Conservation (phyloP, 2,113 vertebrate genomes). For the Zingel zingel region DNA sequence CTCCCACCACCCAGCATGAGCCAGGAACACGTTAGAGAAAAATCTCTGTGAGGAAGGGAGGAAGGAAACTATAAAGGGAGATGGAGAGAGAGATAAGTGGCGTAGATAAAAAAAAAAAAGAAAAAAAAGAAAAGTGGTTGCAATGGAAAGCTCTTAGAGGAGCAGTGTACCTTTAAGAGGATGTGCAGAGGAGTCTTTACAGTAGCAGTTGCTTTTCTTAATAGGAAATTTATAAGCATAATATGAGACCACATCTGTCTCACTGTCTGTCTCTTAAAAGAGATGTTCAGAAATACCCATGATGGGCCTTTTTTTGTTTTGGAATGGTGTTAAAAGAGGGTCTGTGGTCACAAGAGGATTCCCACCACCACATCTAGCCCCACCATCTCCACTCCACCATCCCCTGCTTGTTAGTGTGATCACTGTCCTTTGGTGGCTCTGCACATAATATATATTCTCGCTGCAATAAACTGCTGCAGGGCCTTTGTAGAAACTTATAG, state of each 20-base stretch:
- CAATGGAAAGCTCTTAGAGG: slow-evolving; percentile 55
- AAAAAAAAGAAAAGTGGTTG: slow-evolving; percentile 34
- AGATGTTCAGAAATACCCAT: slow-evolving; percentile 30
- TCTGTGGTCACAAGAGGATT: slow-evolving; percentile 49
- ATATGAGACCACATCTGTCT: slow-evolving; percentile 23
- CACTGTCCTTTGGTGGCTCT: slow-evolving; percentile 62
- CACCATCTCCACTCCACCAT: slow-evolving; percentile 36
- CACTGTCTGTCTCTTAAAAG: slow-evolving; percentile 27
- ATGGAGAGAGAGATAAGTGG: slow-evolving; percentile 55
- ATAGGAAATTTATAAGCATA: slow-evolving; percentile 18
- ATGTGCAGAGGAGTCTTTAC: slow-evolving; percentile 30
- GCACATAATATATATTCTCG: slow-evolving; percentile 68
- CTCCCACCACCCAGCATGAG: slow-evolving; percentile 45
- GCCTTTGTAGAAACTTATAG: slow-evolving; percentile 61
- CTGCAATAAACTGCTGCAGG: slow-evolving; percentile 78
- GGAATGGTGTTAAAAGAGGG: slow-evolving; percentile 49
- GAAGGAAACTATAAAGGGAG: slow-evolving; percentile 14
- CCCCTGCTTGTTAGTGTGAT: slow-evolving; percentile 70
- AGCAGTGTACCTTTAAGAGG: slow-evolving; percentile 34
- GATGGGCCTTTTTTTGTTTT: slow-evolving; percentile 13
- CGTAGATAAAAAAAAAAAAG: slow-evolving; percentile 18
- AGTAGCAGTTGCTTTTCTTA: slow-evolving; percentile 34
- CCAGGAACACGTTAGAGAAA: slow-evolving; percentile 49
- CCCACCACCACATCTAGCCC: slow-evolving; percentile 10
- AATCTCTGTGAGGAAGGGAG: slow-evolving; percentile 12